These are phyloP conservation scores for Entomobrya proxima DNA, from an alignment of 2,888 invertebrate genomes.

Conservation along the genomic window DNA sequence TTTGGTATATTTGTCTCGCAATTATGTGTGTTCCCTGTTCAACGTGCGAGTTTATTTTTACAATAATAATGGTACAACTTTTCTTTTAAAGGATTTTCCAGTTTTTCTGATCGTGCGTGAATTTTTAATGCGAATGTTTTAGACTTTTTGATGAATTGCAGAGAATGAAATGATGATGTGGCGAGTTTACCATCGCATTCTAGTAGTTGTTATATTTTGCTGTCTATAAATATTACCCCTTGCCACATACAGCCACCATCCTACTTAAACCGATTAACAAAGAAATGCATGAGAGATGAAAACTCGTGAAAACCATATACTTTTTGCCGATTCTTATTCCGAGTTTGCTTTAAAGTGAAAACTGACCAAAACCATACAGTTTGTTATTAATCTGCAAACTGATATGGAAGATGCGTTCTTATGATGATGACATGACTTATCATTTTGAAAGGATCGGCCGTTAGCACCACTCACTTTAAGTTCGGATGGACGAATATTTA, in stretches of 20 bases:
- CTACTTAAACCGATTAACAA: neutral
- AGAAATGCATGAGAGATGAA: neutral
- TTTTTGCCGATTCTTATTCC: neutral
- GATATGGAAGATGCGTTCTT: constrained; percentile 4
- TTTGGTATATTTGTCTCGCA: too few relatives aligned
- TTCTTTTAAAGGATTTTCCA: neutral
- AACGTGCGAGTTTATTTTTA: too few relatives aligned
- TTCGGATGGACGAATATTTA: neutral
- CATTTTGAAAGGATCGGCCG: constrained; percentile 28
- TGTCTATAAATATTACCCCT: too few relatives aligned
- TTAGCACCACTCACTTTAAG: neutral
- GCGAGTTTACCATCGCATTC: too few relatives aligned
- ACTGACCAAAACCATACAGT: neutral
- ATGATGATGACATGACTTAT: constrained; percentile 26
- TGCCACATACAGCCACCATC: neutral
- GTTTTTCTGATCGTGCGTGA: constrained; percentile 4
- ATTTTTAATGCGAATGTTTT: constrained; percentile 1
- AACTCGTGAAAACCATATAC: neutral
- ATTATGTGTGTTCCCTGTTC: too few relatives aligned
- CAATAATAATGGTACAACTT: neutral
- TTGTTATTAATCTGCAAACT: neutral
- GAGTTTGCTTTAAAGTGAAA: neutral
- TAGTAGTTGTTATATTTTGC: too few relatives aligned
- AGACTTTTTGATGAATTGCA: constrained; percentile 1
- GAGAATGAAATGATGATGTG: neutral